Evolutionary conservation across 2,113 vertebrate genomes (phyloP), one percentile per base, ranked within the genome.

Genomic region (Octodon degus): DNA sequence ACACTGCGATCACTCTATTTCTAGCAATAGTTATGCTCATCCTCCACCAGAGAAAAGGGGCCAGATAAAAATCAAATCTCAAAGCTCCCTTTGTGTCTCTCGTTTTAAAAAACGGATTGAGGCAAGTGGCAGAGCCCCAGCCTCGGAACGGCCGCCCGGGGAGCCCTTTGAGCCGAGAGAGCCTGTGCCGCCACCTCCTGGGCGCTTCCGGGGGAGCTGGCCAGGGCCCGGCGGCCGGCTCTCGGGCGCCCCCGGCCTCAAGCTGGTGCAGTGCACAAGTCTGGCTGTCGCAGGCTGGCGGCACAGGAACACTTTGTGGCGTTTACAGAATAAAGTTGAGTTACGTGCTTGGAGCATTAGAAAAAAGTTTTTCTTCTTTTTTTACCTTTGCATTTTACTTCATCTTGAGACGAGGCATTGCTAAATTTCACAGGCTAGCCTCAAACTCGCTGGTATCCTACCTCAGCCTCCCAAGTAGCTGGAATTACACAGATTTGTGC

Each of bases 121-220:
- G 50, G 32, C 55, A 80, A 90, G 40, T 60, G 43, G 17, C 14
- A 50, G 43, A 11, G 13, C 82, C 3, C 1, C 4, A 16, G 37
- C 34, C 65, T 68, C 50, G 16, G 67, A 67, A 80, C 4, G 40
- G 77, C 47, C 1, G 43, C n/a, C 55, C 62, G 83, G 0, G 30
- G 34, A 87, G 68, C 25, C 0, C 62, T 60, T 25, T 34, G 37
- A 12, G 0, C 8, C 0, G 5, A 32, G 92, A 96, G 63, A 87
- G 62, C 30, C 80, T 97, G 97, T 98, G 97, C 98, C 98, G 98
- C 98, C 98, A 97, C 60, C 98, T 98, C 32, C 97, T 97, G 98
- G 98, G 89, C 32, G 65, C 91, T 22, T 40, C 0, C 5, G 47
- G 43, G 70, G 50, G 32, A 55, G 40, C 4, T 30, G 0, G 17